Percentiles rank a stretch among this genome's conserved stretches.
These are phyloP conservation scores for Melanotaenia pygmaea DNA, from an alignment of 2,797 vertebrate species.

Conservation along the genomic window DNA sequence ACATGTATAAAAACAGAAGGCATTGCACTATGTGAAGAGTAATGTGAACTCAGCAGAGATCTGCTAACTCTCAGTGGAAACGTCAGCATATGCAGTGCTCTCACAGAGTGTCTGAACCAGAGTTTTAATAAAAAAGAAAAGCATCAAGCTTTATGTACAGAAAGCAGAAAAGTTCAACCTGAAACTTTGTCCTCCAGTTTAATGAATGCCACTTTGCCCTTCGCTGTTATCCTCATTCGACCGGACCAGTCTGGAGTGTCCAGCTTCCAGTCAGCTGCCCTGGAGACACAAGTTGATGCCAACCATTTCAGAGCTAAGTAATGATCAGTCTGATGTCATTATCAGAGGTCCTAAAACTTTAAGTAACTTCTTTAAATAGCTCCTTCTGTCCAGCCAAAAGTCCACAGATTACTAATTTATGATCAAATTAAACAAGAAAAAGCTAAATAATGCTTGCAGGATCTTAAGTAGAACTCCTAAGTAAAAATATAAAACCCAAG, in stretches of 20 bases:
- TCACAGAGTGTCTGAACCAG: not conserved
- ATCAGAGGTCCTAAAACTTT: not conserved
- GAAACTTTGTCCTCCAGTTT: slow-evolving; percentile 95
- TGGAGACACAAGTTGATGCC: slow-evolving; percentile 51
- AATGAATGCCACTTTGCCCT: slow-evolving; percentile 90
- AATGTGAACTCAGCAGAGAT: not conserved
- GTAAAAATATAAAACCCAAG: too few relatives aligned
- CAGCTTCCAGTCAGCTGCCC: slow-evolving; percentile 96
- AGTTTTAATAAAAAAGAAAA: not conserved
- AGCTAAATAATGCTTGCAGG: too few relatives aligned
- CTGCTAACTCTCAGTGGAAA: slow-evolving; percentile 4
- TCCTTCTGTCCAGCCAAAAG: not conserved
- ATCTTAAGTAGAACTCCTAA: too few relatives aligned
- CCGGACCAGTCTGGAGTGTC: slow-evolving; percentile 94
- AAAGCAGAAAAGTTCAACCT: slow-evolving; percentile 73
- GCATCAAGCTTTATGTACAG: not conserved
- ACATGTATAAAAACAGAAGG: not conserved
- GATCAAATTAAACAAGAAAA: not conserved
- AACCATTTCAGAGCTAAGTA: not conserved
- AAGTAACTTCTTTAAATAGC: not conserved
- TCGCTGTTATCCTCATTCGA: slow-evolving; percentile 91
- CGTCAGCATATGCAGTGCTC: not conserved
- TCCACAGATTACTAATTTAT: not conserved
- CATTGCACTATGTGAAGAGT: not conserved
- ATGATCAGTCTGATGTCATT: not conserved